A percentile compares a stretch with the other conserved stretches of the same genome.
phyloP scores from a whole-genome alignment of 2,888 invertebrate species.

The Lacanobia wlatinum region DNA sequence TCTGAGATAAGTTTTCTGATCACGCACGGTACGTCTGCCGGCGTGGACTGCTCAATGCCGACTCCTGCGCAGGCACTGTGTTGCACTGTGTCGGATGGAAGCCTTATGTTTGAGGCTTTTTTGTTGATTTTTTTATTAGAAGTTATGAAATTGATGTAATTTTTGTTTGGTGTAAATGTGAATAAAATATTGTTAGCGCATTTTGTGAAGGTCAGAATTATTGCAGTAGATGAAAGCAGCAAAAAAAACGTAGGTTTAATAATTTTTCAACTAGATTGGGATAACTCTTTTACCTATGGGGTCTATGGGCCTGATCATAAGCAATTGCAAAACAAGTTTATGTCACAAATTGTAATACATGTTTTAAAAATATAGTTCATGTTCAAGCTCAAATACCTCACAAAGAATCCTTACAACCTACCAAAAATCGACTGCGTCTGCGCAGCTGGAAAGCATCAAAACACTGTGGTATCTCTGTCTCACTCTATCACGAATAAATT shows the following conservation, averaged over 20 bases:
- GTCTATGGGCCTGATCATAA: not conserved
- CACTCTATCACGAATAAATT: conserved; percentile 69
- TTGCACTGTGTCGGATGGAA: conserved; percentile 50
- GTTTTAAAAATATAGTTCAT: not conserved
- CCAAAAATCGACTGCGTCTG: conserved; percentile 38
- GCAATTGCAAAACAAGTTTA: not conserved
- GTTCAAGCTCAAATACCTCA: not conserved
- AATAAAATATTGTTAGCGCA: not conserved
- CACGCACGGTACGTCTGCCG: conserved; percentile 80
- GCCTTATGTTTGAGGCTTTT: conserved; percentile 32
- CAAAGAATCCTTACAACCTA: conserved; percentile 48
- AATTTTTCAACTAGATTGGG: not conserved
- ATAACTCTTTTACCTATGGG: not conserved
- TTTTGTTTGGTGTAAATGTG: not conserved
- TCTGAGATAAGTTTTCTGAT: conserved; percentile 81
- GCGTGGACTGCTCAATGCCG: conserved; percentile 53
- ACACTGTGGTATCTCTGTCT: conserved; percentile 60
- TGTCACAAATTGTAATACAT: not conserved
- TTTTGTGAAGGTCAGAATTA: conserved; percentile 5
- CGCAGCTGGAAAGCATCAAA: conserved; percentile 64
- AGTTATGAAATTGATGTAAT: not conserved
- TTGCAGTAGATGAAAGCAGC: not conserved
- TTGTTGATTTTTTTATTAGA: not conserved
- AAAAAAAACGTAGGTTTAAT: not conserved
- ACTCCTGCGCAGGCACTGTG: conserved; percentile 66